phyloP scores from a whole-genome alignment of 1,140 invertebrate genomes.

The Idris sp. region DNA sequence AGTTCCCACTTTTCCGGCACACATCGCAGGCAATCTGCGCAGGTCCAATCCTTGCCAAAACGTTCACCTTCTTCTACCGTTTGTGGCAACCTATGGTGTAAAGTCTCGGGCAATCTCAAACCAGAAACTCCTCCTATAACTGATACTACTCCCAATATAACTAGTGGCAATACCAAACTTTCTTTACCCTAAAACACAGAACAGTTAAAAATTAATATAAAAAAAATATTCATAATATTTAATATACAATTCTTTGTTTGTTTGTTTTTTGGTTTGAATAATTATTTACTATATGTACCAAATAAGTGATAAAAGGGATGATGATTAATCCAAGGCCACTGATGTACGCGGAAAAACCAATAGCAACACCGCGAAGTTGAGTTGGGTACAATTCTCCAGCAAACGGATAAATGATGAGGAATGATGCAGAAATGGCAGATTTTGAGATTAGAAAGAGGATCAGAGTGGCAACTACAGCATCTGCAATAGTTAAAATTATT shows the following conservation, averaged over 20 bases:
- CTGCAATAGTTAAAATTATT: slow-evolving; percentile 78
- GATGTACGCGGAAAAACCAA: slow-evolving; percentile 92
- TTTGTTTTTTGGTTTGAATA: too few species aligned
- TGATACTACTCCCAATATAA: slow-evolving; percentile 88
- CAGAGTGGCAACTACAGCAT: slow-evolving; percentile 85
- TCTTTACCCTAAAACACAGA: slow-evolving; percentile 83
- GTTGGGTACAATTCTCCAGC: slow-evolving; percentile 93
- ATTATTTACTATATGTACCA: too few species aligned
- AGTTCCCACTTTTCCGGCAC: slow-evolving; percentile 81
- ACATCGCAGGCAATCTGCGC: slow-evolving; percentile 85
- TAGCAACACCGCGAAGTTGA: slow-evolving; percentile 89
- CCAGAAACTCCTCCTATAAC: slow-evolving; percentile 88
- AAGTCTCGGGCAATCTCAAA: slow-evolving; percentile 87
- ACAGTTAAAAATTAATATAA: background rate
- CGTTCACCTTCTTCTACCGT: slow-evolving; percentile 91
- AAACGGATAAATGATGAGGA: slow-evolving; percentile 93
- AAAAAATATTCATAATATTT: too few species aligned
- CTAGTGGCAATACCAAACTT: slow-evolving; percentile 87
- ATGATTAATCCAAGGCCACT: slow-evolving; percentile 91
- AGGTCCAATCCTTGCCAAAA: slow-evolving; percentile 90
- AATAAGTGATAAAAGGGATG: slow-evolving; percentile 93
- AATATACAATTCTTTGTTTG: too few species aligned
- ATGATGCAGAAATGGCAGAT: slow-evolving; percentile 92
- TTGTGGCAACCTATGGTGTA: slow-evolving; percentile 88
- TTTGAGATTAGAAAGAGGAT: slow-evolving; percentile 91